These are phyloP conservation scores for Thymallus thymallus DNA, from an alignment of 2,113 vertebrate genomes.

Conservation along the genomic window DNA sequence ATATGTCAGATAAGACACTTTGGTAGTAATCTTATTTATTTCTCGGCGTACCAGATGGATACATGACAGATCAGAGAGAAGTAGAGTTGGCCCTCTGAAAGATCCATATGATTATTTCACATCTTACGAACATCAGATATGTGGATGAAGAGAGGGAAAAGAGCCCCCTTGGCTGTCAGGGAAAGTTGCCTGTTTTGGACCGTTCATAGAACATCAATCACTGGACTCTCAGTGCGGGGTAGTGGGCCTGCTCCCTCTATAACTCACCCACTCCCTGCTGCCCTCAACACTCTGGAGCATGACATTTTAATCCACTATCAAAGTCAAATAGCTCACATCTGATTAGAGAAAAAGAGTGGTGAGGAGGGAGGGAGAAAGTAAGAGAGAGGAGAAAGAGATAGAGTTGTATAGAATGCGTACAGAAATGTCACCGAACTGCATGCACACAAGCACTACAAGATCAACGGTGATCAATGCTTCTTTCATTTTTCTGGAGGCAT, in stretches of 20 bases:
- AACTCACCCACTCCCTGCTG: conserved; percentile 46
- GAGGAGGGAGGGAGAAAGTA: not conserved
- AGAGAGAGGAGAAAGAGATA: not conserved
- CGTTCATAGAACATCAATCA: conserved; percentile 69
- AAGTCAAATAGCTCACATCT: conserved; percentile 54
- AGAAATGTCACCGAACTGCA: not conserved
- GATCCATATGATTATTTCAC: conserved; percentile 24
- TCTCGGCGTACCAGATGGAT: conserved; percentile 14
- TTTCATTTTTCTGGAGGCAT: not conserved
- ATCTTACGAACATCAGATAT: conserved; percentile 23
- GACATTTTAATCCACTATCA: conserved; percentile 65
- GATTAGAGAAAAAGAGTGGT: conserved; percentile 36
- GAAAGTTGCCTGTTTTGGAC: conserved; percentile 52
- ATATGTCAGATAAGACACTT: conserved; percentile 19
- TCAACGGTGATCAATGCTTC: not conserved
- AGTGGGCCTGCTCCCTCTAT: conserved; percentile 35
- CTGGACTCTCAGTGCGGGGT: conserved; percentile 51
- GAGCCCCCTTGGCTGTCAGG: conserved; percentile 47
- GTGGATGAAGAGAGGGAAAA: conserved; percentile 38
- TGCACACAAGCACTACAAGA: not conserved
- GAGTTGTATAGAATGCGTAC: conserved; percentile 15
- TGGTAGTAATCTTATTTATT: conserved; percentile 17
- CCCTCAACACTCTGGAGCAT: conserved; percentile 51
- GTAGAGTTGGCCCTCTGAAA: not conserved
- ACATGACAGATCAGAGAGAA: conserved; percentile 16